Evolutionary conservation across 2,888 invertebrate species (phyloP).

Genomic region (Tetrapedia diversipes): DNA sequence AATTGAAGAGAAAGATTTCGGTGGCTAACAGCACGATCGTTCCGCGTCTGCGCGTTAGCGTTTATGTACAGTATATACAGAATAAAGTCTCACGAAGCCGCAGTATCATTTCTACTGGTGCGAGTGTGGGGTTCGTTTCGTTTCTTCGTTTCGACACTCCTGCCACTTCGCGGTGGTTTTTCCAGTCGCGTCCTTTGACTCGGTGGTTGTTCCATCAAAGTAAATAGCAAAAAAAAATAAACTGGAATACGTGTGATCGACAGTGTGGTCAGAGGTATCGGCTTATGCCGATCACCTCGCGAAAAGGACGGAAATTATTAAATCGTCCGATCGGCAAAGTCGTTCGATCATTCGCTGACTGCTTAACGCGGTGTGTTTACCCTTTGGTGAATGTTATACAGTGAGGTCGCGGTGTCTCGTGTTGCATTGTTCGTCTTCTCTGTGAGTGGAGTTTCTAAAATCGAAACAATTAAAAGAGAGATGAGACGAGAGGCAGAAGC

Average conservation of each 20-base stretch:
- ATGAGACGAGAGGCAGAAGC: constrained; percentile 44
- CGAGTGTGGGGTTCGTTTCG: constrained; percentile 47
- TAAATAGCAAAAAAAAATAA: background rate
- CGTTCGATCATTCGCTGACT: constrained; percentile 37
- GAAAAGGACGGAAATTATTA: background rate
- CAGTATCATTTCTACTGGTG: constrained; percentile 76
- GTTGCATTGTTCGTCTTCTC: background rate
- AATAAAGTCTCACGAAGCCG: constrained; percentile 68
- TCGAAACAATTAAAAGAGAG: constrained; percentile 13
- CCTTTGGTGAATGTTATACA: constrained; percentile 43
- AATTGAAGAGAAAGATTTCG: background rate
- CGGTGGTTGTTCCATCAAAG: constrained; percentile 36
- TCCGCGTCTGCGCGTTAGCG: constrained; percentile 66
- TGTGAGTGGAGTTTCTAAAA: constrained; percentile 24
- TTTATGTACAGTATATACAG: constrained; percentile 40
- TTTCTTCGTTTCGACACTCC: constrained; percentile 1
- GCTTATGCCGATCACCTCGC: constrained; percentile 30
- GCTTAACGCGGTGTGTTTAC: constrained; percentile 39
- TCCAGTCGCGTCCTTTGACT: constrained; percentile 43
- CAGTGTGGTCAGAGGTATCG: constrained; percentile 27
- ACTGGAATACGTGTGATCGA: background rate
- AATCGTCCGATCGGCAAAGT: constrained; percentile 29
- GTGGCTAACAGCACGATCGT: constrained; percentile 24
- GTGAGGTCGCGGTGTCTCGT: constrained; percentile 33
- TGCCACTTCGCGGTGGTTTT: constrained; percentile 19